Conservation (phyloP, 2,888 invertebrate genomes). For the Nysson spinosus region DNA sequence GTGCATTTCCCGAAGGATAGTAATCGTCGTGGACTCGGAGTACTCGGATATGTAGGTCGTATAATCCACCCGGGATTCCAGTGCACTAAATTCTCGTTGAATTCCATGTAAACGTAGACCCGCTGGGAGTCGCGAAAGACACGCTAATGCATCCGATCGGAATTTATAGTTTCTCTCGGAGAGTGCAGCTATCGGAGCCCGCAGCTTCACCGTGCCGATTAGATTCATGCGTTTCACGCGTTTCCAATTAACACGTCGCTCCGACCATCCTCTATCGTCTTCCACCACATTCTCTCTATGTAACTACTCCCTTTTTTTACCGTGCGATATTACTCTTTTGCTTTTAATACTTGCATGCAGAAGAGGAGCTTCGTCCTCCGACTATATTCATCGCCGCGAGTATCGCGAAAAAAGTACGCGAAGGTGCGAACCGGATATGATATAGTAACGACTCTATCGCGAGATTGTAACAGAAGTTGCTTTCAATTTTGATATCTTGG, state of each 20-base stretch:
- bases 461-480: too few relatives aligned
- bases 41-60: neutral
- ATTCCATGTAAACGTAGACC: constrained; percentile 36
- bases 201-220: constrained; percentile 60
- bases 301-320: neutral
- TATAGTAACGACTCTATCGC: too few relatives aligned
- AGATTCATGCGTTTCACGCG: constrained; percentile 64
- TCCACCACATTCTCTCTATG: constrained; percentile 4
- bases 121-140: constrained; percentile 24
- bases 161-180: constrained; percentile 66
- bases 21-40: constrained; percentile 25
- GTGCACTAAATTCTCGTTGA: constrained; percentile 21
- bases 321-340: neutral
- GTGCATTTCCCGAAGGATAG: neutral
- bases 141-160: constrained; percentile 66
- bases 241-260: constrained; percentile 67
- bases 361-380: too few relatives aligned
- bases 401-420: too few relatives aligned
- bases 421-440: too few relatives aligned
- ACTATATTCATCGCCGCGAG: neutral
- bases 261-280: constrained; percentile 15
- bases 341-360: too few relatives aligned
- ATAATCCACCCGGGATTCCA: constrained; percentile 16
- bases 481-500: too few relatives aligned
- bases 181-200: constrained; percentile 56